Percentiles rank a stretch among this genome's conserved stretches.
Conservation (phyloP, 2,113 vertebrate species). For the Saimiri boliviensis region DNA sequence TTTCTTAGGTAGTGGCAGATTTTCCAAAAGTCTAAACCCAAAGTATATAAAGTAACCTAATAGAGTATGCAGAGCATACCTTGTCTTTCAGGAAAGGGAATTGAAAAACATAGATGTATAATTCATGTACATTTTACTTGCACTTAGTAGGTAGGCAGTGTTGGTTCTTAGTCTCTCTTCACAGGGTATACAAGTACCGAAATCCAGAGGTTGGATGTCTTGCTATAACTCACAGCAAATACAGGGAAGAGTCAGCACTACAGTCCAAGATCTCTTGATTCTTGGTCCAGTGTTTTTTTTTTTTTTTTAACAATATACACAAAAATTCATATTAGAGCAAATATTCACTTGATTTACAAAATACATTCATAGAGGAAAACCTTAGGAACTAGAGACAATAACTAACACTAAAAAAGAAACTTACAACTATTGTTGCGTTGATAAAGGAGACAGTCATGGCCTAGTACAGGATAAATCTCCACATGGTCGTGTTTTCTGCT, state of each 20-base stretch:
- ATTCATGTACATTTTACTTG: not conserved
- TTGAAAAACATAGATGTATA: not conserved
- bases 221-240: not conserved
- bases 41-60: not conserved
- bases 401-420: not conserved
- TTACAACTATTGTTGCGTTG: not conserved
- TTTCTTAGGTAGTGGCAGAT: not conserved
- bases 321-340: not conserved
- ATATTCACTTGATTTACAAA: conserved; percentile 4
- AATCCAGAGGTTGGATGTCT: not conserved
- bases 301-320: not conserved
- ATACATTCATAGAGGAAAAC: not conserved
- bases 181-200: not conserved
- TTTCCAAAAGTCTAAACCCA: not conserved
- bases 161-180: not conserved
- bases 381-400: not conserved
- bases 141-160: not conserved
- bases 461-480: not conserved
- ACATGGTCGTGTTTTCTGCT: not conserved
- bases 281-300: not conserved
- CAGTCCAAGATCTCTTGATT: not conserved
- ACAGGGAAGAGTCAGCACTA: not conserved
- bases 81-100: not conserved
- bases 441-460: not conserved
- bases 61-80: not conserved